Evolutionary conservation across 2,113 vertebrate species (phyloP), one percentile per base, ranked within the genome.

Genomic region (Spea multiplicata): DNA sequence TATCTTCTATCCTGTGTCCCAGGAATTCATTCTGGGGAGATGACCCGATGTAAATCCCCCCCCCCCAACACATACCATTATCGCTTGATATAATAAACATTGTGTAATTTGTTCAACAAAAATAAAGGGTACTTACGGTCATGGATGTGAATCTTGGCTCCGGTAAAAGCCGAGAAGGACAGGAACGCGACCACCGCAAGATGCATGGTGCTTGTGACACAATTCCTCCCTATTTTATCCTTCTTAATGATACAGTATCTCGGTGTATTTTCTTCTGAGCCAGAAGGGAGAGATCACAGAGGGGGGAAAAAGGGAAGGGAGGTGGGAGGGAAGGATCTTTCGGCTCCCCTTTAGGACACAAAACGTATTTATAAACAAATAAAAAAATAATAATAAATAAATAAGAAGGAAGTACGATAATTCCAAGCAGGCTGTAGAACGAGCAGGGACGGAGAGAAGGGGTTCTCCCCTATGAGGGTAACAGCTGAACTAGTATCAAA

Each of bases 81-180:
- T 30, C 30, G 30, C 30, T 2, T 30, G 30, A 30, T 30, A 30
- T 30, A 30, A 30, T 30, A 30, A 30, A 30, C 30, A 30, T 30
- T 30, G 30, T 30, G 30, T 30, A 30, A 30, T 30, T 30, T 30
- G 30, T 1, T 1, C 30, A 30, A 30, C 1, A 30, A 30, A 30
- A 30, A 30, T 1, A 30, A 30, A 30, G 30, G 30, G 52, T 73
- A 80, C 78, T 80, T 61, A 80, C 78, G 71, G 78, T 80, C 78
- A 52, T 79, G 46, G 49, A 55, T 47, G 65, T 64, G 61, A 6
- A 80, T 50, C 12, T 80, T 80, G 2, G 76, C 76, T 62, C 14
- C 61, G 3, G 78, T 50, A 46, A 74, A 50, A 13, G 50, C 71
- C 46, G 64, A 16, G 50, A 80, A 64, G 65, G 44, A 44, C 45